Conservation (phyloP, 2,113 vertebrate species). For the Charadrius vociferus region DNA sequence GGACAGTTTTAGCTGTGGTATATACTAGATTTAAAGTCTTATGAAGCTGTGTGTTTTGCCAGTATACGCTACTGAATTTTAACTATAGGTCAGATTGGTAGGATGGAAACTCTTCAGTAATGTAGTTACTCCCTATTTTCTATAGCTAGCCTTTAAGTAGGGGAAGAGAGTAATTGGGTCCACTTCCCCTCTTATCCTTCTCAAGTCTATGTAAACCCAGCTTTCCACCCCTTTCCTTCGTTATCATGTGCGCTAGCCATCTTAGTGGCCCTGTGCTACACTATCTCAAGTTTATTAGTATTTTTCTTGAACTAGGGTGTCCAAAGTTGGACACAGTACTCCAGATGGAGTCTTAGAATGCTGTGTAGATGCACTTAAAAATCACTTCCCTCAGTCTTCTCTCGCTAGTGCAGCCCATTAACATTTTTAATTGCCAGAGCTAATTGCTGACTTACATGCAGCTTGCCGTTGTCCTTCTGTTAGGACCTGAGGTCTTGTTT, state of each 20-base stretch:
- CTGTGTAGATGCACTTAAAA: not conserved
- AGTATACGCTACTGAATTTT: not conserved
- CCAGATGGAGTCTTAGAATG: not conserved
- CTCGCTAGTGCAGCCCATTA: not conserved
- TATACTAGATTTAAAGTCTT: not conserved
- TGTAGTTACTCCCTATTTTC: not conserved
- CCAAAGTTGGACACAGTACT: not conserved
- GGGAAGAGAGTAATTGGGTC: not conserved
- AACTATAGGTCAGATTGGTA: not conserved
- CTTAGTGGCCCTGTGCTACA: rapidly evolving
- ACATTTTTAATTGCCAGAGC: not conserved
- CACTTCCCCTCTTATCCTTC: not conserved
- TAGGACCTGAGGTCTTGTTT: not conserved
- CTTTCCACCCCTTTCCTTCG: not conserved
- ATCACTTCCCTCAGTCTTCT: not conserved
- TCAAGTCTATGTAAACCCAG: not conserved
- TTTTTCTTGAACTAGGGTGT: not conserved
- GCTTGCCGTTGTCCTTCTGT: not conserved
- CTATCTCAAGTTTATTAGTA: not conserved
- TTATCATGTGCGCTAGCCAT: rapidly evolving
- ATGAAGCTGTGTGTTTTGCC: not conserved
- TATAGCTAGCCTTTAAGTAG: not conserved
- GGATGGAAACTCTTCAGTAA: not conserved
- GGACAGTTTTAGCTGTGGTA: not conserved
- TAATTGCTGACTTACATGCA: not conserved